These are phyloP conservation scores for Dascillus cervinus DNA, from an alignment of 2,888 invertebrate genomes.

Conservation along the genomic window DNA sequence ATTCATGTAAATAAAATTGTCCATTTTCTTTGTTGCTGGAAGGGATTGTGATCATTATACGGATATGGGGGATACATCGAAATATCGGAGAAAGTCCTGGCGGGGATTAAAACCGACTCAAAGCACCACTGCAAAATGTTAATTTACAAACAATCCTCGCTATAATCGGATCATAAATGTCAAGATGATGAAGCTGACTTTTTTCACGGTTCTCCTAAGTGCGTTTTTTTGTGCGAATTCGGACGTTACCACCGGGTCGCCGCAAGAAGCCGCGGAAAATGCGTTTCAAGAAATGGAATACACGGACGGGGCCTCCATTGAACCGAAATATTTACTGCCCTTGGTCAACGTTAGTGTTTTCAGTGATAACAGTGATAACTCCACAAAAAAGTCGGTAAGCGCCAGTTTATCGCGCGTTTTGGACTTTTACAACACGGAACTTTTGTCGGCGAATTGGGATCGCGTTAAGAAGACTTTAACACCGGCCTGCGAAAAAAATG, in stretches of 20 bases:
- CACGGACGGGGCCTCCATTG: constrained; percentile 25
- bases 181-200: too few relatives aligned
- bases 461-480: constrained; percentile 43
- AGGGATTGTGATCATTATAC: too few relatives aligned
- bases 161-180: too few relatives aligned
- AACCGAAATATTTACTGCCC: constrained; percentile 25
- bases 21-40: too few relatives aligned
- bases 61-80: constrained; percentile 13
- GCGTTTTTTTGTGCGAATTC: constrained; percentile 3
- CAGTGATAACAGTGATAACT: constrained; percentile 15
- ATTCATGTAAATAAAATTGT: too few relatives aligned
- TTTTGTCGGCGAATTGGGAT: constrained; percentile 51
- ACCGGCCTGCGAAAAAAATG: constrained; percentile 48
- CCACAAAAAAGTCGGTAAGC: constrained; percentile 17
- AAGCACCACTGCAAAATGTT: too few relatives aligned
- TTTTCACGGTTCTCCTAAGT: too few relatives aligned
- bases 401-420: constrained; percentile 46
- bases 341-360: constrained; percentile 26
- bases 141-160: too few relatives aligned
- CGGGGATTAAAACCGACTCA: constrained; percentile 6
- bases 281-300: constrained; percentile 27
- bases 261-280: constrained; percentile 7
- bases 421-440: constrained; percentile 50
- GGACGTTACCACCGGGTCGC: constrained; percentile 3
- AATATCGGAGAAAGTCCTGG: constrained; percentile 16